Conservation (phyloP, 2,113 vertebrate genomes). For the Dromaius novaehollandiae region DNA sequence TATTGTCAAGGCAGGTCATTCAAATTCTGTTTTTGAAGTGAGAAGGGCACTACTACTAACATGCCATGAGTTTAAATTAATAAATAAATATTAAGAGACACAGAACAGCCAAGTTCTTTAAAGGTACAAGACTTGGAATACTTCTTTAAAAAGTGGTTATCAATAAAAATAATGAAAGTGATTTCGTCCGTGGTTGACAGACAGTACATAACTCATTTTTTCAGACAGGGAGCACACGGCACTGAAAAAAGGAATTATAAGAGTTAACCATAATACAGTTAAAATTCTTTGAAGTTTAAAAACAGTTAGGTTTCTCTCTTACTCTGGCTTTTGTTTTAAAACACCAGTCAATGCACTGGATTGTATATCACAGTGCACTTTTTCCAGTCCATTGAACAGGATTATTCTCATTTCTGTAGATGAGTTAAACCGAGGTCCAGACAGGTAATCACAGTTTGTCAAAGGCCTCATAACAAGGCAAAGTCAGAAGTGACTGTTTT, state of each 20-base stretch:
- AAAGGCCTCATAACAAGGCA: not conserved
- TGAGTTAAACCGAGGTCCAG: not conserved
- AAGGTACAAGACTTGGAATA: not conserved
- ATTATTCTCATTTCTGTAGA: not conserved
- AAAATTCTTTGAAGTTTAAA: not conserved
- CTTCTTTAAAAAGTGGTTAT: not conserved
- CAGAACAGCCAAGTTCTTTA: not conserved
- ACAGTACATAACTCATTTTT: not conserved
- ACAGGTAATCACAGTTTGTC: not conserved
- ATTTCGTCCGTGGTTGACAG: not conserved
- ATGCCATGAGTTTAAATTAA: not conserved
- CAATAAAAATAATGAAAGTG: not conserved
- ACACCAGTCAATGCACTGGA: not conserved
- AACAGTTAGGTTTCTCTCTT: not conserved
- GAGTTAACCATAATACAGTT: not conserved
- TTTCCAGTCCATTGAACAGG: not conserved
- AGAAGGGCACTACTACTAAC: not conserved
- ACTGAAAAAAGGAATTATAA: not conserved
- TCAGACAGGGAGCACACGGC: not conserved
- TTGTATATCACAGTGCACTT: not conserved
- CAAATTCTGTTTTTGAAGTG: not conserved
- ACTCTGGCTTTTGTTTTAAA: not conserved
- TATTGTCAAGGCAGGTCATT: not conserved
- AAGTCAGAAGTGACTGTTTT: not conserved
- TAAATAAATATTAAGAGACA: not conserved